phyloP scores from a whole-genome alignment of 2,797 vertebrate genomes.

The Lagocephalus sceleratus region DNA sequence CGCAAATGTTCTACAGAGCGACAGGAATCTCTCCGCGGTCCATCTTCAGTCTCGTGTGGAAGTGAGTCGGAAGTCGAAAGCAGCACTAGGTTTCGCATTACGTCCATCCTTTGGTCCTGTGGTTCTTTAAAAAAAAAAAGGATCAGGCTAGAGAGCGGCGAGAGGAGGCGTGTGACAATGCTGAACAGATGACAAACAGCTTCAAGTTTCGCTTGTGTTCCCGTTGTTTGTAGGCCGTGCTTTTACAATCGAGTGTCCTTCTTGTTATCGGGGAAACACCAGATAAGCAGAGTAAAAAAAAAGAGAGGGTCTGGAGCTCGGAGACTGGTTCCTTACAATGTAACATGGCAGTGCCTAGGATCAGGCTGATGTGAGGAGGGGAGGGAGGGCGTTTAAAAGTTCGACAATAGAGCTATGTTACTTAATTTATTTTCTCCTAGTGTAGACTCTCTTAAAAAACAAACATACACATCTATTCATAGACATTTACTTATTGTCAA shows the following conservation, averaged over 20 bases:
- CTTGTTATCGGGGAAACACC: conserved; percentile 38
- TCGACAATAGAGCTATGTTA: conserved; percentile 61
- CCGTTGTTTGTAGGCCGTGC: conserved; percentile 36
- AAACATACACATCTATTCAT: conserved; percentile 69
- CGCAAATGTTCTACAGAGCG: conserved; percentile 49
- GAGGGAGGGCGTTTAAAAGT: conserved; percentile 35
- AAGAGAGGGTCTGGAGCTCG: conserved; percentile 5
- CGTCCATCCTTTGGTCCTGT: conserved; percentile 12
- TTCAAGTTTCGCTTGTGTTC: conserved; percentile 23
- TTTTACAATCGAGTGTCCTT: conserved; percentile 61
- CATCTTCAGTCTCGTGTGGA: conserved; percentile 22
- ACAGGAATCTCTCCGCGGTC: conserved; percentile 25
- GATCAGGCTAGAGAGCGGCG: conserved; percentile 23
- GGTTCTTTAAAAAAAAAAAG: conserved; percentile 23
- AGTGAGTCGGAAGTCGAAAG: conserved; percentile 22
- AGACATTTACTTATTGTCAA: conserved; percentile 56
- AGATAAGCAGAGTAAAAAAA: conserved; percentile 18
- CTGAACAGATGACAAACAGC: conserved; percentile 40
- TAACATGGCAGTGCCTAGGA: conserved; percentile 47
- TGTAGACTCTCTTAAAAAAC: conserved; percentile 64
- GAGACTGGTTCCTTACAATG: conserved; percentile 43
- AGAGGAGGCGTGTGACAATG: conserved; percentile 22
- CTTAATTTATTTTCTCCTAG: conserved; percentile 56
- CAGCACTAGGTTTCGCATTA: conserved; percentile 16
- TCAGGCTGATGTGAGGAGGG: conserved; percentile 34